phyloP scores from a whole-genome alignment of 2,113 vertebrate genomes.

The Sciurus niger region DNA sequence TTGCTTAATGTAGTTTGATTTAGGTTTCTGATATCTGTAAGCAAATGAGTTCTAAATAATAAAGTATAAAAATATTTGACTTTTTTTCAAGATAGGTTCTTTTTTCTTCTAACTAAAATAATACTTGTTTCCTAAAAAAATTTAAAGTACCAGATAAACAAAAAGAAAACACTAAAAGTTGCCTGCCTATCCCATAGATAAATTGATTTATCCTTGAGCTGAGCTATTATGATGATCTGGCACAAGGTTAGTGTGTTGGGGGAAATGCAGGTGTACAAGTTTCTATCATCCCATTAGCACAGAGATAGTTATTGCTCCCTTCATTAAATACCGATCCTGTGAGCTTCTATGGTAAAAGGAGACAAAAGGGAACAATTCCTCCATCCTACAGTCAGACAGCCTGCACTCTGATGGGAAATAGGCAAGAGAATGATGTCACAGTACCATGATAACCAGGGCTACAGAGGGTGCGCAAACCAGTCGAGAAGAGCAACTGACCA shows the following conservation, averaged over 20 bases:
- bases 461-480: not conserved
- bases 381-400: not conserved
- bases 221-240: not conserved
- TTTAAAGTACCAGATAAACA: not conserved
- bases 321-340: not conserved
- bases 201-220: slow-evolving; percentile 10
- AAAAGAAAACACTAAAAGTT: not conserved
- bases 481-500: too few relatives aligned
- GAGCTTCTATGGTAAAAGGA: not conserved
- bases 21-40: not conserved
- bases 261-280: not conserved
- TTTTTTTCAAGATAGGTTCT: not conserved
- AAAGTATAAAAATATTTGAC: too few relatives aligned
- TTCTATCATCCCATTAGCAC: not conserved
- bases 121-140: not conserved
- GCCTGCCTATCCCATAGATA: not conserved
- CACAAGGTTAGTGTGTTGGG: not conserved
- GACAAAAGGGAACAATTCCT: not conserved
- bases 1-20: not conserved
- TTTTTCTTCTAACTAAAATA: not conserved
- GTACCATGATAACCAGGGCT: not conserved
- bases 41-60: not conserved
- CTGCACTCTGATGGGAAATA: not conserved
- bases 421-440: not conserved
- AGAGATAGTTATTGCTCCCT: not conserved